Evolutionary conservation across 2,797 vertebrate species (phyloP).

Genomic region (Trematomus bernacchii): DNA sequence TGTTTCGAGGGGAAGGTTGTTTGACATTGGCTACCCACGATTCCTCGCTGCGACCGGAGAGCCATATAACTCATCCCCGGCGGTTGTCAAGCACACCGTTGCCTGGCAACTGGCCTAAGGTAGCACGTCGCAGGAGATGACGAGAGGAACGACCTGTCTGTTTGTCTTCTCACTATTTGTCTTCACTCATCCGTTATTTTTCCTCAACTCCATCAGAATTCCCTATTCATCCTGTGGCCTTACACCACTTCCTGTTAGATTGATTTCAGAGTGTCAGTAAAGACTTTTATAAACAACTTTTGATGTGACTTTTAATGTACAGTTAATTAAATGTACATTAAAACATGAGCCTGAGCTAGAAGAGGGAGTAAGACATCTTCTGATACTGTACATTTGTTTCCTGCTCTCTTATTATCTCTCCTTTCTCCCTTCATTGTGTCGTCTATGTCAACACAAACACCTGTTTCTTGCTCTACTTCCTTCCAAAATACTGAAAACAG

Average conservation of each 20-base stretch:
- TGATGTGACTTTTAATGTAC: not conserved
- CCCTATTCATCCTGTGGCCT: not conserved
- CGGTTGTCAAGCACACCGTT: slow-evolving; percentile 70
- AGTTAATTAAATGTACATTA: not conserved
- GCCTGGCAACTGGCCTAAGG: slow-evolving; percentile 79
- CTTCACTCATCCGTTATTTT: not conserved
- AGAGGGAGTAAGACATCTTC: not conserved
- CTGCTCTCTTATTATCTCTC: slow-evolving; percentile 10
- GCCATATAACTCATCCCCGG: slow-evolving; percentile 49
- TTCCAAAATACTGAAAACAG: slow-evolving; percentile 23
- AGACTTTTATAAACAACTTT: not conserved
- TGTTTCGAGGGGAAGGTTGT: slow-evolving; percentile 31
- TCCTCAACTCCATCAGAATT: not conserved
- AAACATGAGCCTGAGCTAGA: not conserved
- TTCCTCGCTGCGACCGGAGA: slow-evolving; percentile 38
- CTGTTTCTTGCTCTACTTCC: slow-evolving; percentile 57
- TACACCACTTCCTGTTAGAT: not conserved
- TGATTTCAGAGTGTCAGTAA: not conserved
- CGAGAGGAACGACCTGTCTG: not conserved
- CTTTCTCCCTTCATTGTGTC: slow-evolving; percentile 2
- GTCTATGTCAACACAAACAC: slow-evolving; percentile 41
- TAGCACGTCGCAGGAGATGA: slow-evolving; percentile 33
- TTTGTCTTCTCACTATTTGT: not conserved
- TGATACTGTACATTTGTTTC: not conserved
- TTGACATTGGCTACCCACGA: slow-evolving; percentile 41